phyloP scores from a whole-genome alignment of 2,888 invertebrate species.

The Drosophila aldrichi region DNA sequence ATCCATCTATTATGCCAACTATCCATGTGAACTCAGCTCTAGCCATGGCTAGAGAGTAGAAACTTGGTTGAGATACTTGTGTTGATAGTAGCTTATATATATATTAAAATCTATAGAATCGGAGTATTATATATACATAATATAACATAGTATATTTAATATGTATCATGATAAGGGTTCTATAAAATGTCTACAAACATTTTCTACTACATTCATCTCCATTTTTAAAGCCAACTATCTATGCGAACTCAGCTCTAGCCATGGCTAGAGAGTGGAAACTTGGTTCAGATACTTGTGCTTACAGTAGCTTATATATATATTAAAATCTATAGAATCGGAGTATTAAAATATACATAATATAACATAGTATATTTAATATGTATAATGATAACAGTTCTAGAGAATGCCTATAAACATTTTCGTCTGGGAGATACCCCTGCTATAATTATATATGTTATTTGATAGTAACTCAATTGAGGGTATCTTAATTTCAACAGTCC shows the following conservation, averaged over 20 bases:
- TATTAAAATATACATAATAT: too few species aligned
- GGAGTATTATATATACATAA: not conserved
- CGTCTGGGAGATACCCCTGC: not conserved
- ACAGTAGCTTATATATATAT: not conserved
- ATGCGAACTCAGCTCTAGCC: not conserved
- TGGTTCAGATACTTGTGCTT: not conserved
- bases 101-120: not conserved
- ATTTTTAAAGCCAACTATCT: not conserved
- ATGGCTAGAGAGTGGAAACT: not conserved
- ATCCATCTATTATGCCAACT: not conserved
- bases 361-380: not conserved
- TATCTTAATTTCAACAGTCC: slow-evolving; percentile 10
- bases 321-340: not conserved
- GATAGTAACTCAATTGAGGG: slow-evolving; percentile 3
- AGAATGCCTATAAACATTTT: not conserved
- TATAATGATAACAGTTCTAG: too few species aligned
- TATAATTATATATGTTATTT: not conserved
- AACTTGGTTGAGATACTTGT: not conserved
- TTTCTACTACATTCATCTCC: not conserved
- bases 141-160: too few species aligned
- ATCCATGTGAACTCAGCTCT: not conserved
- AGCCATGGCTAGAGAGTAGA: not conserved
- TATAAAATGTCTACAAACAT: not conserved
- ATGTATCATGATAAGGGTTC: too few species aligned
- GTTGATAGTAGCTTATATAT: not conserved